Base-by-base conservation (phyloP, 2,888 invertebrate genomes). In the Sinohyriopsis cumingii region DNA sequence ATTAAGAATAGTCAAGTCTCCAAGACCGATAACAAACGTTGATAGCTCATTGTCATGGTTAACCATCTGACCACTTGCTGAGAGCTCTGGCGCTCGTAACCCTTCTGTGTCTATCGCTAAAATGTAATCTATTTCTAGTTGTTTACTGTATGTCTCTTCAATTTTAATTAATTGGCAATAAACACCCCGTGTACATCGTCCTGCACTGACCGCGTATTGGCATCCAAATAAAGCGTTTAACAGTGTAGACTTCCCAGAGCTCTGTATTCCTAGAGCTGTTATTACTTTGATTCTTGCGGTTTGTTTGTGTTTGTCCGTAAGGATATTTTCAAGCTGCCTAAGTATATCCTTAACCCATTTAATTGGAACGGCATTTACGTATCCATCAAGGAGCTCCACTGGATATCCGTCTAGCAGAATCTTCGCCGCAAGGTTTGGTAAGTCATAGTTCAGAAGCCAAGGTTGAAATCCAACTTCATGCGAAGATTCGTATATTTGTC, bases 61-160 rank as follows among this genome's bases (percentile, higher is more conserved):
- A 6, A 62, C 18, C n/a, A 60, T 55, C 18, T 45, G 45, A 24
- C 61, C 61, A 12, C 69, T 24, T n/a, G 53, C 59, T 19, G 59
- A 20, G 5, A 63, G 33, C 57, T 76, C 65, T 18, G 71, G 68
- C 9, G 76, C 71, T 15, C 65, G 45, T 5, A 76, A 55, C 0
- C 76, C 76, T 63, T 73, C 76, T 55, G 76, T 73, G 53, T 76
- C 76, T 5, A 76, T 59, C 2, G 67, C 62, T 33, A 76, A 22
- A 15, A 71, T 33, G 22, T 73, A 76, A 33, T 76, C 71, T 56
- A 59, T 66, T 18, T 25, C 20, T 1, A 71, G 53, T 3, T 25
- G 6, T n/a, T 24, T 5, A n/a, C 22, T 54, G 3, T 20, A 4
- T 1, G 45, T 59, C 9, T 53, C 5, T 9, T 57, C 18, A 5